Base-by-base conservation (phyloP, 1,140 invertebrate species). In the Trissolcus basalis region DNA sequence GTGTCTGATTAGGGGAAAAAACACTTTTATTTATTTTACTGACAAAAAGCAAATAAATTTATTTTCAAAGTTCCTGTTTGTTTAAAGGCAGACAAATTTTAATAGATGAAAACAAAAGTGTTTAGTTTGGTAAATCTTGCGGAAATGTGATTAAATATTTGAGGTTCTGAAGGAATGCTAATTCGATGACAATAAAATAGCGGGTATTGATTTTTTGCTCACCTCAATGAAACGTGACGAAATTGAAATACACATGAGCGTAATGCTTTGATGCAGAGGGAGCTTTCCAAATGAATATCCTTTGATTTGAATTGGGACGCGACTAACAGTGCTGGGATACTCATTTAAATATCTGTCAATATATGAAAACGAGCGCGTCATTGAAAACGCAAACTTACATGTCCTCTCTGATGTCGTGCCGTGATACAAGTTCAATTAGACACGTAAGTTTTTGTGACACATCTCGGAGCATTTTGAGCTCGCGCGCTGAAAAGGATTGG, bases 261-360 rank as follows among this genome's bases (percentile, higher is more conserved):
- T 47, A 49, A 41, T 14, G 32, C 19, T 56, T 55, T 59, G 78
- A 72, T 78, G 63, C 49, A 67, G 75, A 65, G 77, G 82, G 61
- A 27, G 36, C 36, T 80, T 83, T 81, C 69, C 81, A 83, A 84
- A 84, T 81, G 79, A 84, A 84, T 77, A 79, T 27, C 19, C 80
- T 81, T 85, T 85, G 81, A 87, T 84, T 86, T 83, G 80, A 85
- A 86, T 86, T 82, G 81, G 83, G 80, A 81, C 72, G 80, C 77
- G 19, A 27, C 77, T 65, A 82, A 81, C 80, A 71, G 67, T 72
- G 69, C 71, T 83, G 82, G 79, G 82, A 87, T 86, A 87, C 86
- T 86, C 86, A 86, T 88, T 88, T 86, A 87, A 86, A 88, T 86
- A 86, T 85, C 85, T 87, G 86, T 85, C 86, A 83, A 88, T 87